phyloP scores from a whole-genome alignment of 2,888 invertebrate species.

The Mantis religiosa region DNA sequence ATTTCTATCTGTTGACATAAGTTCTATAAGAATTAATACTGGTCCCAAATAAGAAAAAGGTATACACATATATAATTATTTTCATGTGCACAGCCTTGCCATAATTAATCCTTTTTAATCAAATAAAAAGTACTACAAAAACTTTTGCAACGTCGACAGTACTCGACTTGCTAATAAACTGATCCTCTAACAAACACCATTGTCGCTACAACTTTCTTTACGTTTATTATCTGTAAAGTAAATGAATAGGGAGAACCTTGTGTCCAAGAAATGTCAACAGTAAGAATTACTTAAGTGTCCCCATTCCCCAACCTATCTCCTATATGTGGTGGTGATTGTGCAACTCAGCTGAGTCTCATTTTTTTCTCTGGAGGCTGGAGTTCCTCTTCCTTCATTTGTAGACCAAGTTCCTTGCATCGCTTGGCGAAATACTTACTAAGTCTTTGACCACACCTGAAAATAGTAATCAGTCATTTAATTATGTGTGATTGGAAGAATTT shows the following conservation, averaged over 20 bases:
- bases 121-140: background rate
- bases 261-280: background rate
- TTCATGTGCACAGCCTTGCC: background rate
- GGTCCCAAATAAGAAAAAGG: background rate
- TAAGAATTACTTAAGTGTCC: background rate
- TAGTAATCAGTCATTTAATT: conserved; percentile 31
- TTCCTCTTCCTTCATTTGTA: conserved; percentile 46
- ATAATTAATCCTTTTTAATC: background rate
- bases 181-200: background rate
- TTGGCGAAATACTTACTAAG: conserved; percentile 68
- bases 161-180: background rate
- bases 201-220: background rate
- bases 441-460: conserved; percentile 66
- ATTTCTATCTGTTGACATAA: background rate
- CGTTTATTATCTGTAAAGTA: background rate
- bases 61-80: background rate
- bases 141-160: background rate
- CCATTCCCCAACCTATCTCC: background rate
- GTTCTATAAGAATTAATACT: background rate
- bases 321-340: background rate
- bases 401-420: conserved; percentile 63
- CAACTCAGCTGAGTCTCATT: conserved; percentile 9
- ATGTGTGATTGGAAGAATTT: too few relatives aligned
- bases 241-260: background rate
- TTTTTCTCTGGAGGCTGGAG: conserved; percentile 19